These are phyloP conservation scores for Pogonus chalceus DNA, from an alignment of 1,140 invertebrate genomes.

Conservation along the genomic window DNA sequence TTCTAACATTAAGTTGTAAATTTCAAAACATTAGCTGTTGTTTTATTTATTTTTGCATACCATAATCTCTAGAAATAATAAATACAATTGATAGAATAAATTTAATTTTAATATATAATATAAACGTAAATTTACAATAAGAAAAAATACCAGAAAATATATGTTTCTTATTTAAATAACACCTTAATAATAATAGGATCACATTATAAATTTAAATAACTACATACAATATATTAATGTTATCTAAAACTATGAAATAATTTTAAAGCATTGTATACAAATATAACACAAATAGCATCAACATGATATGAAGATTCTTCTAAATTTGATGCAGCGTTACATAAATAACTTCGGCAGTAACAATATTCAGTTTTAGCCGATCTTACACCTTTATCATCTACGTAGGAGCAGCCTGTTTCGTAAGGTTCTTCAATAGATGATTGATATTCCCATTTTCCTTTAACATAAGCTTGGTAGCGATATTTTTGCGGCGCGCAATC, in stretches of 20 bases:
- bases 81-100: too few relatives aligned
- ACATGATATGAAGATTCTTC: constrained; percentile 29
- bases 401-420: constrained; percentile 50
- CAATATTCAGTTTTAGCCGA: constrained; percentile 40
- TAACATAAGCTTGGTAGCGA: constrained; percentile 44
- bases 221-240: neutral
- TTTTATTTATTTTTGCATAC: too few relatives aligned
- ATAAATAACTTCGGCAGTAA: constrained; percentile 40
- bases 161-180: too few relatives aligned
- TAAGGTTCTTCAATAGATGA: constrained; percentile 54
- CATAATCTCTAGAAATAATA: too few relatives aligned
- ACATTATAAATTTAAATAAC: neutral
- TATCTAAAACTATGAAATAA: constrained; percentile 44
- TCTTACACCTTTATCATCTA: constrained; percentile 48
- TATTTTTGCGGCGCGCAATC: constrained; percentile 64
- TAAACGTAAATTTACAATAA: too few relatives aligned
- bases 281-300: constrained; percentile 43
- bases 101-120: too few relatives aligned
- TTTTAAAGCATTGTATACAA: constrained; percentile 45
- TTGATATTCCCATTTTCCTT: constrained; percentile 48
- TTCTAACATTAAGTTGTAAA: too few relatives aligned
- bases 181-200: neutral
- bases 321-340: constrained; percentile 28
- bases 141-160: too few relatives aligned
- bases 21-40: too few relatives aligned